Evolutionary conservation across 2,888 invertebrate species (phyloP).

Genomic region (Nemotelus nigrinus): DNA sequence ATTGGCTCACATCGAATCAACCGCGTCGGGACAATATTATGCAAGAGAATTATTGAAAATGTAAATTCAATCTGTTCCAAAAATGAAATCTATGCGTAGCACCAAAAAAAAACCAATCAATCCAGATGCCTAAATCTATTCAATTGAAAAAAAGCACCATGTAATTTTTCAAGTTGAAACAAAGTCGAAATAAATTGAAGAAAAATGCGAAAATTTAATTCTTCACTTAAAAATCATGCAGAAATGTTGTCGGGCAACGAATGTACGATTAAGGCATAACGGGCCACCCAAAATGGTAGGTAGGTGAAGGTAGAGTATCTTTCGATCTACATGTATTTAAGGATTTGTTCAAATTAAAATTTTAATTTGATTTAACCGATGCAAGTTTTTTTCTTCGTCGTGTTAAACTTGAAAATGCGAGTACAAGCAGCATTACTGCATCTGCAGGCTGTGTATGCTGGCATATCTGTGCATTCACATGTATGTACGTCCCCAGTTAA

Average conservation of each 20-base stretch:
- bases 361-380: constrained; percentile 23
- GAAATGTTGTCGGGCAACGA: constrained; percentile 34
- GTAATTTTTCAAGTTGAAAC: not conserved
- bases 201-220: constrained; percentile 34
- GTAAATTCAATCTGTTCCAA: no score
- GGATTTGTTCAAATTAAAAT: constrained; percentile 43
- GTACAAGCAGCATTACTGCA: no score
- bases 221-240: constrained; percentile 39
- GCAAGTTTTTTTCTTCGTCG: constrained; percentile 1
- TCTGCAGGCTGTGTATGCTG: no score
- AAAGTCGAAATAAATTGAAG: constrained; percentile 12
- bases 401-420: not conserved
- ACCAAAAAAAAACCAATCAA: not conserved
- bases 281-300: constrained; percentile 40
- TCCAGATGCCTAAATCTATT: constrained; percentile 6
- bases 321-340: constrained; percentile 42
- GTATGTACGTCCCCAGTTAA: no score
- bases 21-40: no score
- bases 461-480: no score
- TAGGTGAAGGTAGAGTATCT: constrained; percentile 44
- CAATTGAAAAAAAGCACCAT: not conserved
- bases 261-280: constrained; percentile 34
- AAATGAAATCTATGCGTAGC: no score
- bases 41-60: no score
- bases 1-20: no score